Percentiles rank a stretch among this genome's conserved stretches.
Evolutionary conservation across 2,113 vertebrate genomes (phyloP).

Genomic region (Mesocricetus auratus): DNA sequence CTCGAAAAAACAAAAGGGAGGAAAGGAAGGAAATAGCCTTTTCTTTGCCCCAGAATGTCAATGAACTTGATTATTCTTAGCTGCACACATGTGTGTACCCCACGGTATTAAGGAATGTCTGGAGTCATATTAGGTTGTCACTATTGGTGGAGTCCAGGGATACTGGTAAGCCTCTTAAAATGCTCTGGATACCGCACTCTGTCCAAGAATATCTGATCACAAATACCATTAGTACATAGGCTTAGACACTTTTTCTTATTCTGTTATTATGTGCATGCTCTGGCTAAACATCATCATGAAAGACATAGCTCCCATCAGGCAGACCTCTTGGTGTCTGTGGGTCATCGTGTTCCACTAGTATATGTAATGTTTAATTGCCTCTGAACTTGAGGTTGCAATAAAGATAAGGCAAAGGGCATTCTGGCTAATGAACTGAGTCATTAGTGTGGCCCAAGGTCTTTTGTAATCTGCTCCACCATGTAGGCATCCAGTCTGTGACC

Average conservation of each 20-base stretch:
- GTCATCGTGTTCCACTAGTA: background rate
- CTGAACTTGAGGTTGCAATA: background rate
- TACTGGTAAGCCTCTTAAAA: fast-evolving
- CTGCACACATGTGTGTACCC: too few relatives aligned
- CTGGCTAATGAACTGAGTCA: background rate
- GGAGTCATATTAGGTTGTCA: background rate
- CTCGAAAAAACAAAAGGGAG: too few relatives aligned
- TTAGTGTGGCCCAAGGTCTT: fast-evolving
- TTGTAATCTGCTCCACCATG: fast-evolving
- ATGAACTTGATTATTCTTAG: background rate
- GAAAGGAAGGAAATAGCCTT: too few relatives aligned
- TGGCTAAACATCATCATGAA: background rate
- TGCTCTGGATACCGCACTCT: background rate
- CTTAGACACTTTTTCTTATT: background rate
- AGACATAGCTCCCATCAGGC: fast-evolving
- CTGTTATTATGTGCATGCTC: fast-evolving
- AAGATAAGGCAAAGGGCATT: background rate
- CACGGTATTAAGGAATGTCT: too few relatives aligned
- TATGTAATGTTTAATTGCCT: background rate
- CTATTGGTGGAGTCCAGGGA: background rate
- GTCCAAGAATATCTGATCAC: background rate
- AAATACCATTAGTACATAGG: fast-evolving
- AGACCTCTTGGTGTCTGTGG: background rate
- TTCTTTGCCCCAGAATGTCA: background rate
- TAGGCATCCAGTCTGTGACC: background rate